phyloP scores from a whole-genome alignment of 2,797 vertebrate genomes.

The Falco cherrug region DNA sequence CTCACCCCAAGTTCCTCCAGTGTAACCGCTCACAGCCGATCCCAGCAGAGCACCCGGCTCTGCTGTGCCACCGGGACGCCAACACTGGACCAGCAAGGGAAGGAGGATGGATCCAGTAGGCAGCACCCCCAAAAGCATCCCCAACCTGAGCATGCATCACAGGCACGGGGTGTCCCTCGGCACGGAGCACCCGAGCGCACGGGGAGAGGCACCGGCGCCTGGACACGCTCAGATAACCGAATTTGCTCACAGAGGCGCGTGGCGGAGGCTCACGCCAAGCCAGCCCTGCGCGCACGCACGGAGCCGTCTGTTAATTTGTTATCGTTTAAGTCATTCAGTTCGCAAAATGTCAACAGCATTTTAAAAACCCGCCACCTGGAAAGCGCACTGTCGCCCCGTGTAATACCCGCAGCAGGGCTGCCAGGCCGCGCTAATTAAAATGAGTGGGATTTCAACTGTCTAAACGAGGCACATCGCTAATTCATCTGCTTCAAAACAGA shows the following conservation, averaged over 20 bases:
- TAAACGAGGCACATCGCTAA: not conserved
- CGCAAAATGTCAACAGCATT: conserved; percentile 28
- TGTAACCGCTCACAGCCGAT: not conserved
- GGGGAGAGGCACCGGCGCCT: not conserved
- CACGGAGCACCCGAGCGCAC: too few species aligned
- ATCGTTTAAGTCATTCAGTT: conserved; percentile 2
- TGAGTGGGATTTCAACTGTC: not conserved
- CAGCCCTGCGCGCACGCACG: not conserved
- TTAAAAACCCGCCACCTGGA: conserved; percentile 21
- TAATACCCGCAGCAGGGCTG: conserved; percentile 10
- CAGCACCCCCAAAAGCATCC: not conserved
- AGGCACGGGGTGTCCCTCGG: not conserved
- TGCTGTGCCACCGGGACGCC: accelerated
- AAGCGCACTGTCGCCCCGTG: not conserved
- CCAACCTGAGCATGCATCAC: too few species aligned
- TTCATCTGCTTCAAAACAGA: not conserved
- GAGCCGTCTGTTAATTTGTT: conserved; percentile 12
- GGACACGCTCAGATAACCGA: not conserved
- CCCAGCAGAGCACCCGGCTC: not conserved
- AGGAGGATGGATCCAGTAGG: not conserved
- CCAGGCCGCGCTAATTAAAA: not conserved
- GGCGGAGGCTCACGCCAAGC: not conserved
- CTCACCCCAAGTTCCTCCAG: not conserved
- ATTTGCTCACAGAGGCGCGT: not conserved
- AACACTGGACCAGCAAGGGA: not conserved